Percentiles rank a stretch among this genome's conserved stretches.
Conservation (phyloP, 2,113 vertebrate genomes). For the Sinocyclocheilus grahami region DNA sequence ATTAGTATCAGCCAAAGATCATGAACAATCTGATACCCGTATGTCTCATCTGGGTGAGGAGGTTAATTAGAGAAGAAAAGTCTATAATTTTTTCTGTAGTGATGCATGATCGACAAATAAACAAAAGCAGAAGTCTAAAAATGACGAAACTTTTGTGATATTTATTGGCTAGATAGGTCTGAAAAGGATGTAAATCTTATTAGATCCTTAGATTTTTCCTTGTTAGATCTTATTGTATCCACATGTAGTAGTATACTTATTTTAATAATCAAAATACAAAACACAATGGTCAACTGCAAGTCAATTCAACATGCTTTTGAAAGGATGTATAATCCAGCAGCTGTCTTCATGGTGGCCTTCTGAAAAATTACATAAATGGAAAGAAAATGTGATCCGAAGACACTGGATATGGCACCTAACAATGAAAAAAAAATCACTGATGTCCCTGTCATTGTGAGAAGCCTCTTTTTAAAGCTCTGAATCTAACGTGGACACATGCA, state of each 20-base stretch:
- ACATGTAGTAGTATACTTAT: not conserved
- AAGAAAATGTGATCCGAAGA: constrained; percentile 9
- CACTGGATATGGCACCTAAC: constrained; percentile 46
- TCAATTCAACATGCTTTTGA: constrained; percentile 22
- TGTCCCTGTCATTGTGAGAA: constrained; percentile 45
- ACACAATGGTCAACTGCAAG: constrained; percentile 27
- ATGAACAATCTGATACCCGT: constrained; percentile 46
- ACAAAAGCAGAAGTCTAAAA: not conserved
- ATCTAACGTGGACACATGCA: constrained; percentile 30
- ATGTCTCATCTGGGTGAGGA: constrained; percentile 15
- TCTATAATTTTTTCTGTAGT: constrained; percentile 29
- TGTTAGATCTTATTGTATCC: not conserved
- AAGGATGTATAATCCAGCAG: constrained; percentile 30
- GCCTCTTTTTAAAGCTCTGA: constrained; percentile 34
- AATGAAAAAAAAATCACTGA: constrained; percentile 33
- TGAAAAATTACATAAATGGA: constrained; percentile 45
- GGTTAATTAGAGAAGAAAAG: constrained; percentile 50
- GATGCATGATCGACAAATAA: constrained; percentile 6
- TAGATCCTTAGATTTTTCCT: not conserved
- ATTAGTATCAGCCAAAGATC: constrained; percentile 50
- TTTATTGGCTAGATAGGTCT: not conserved
- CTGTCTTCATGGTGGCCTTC: constrained; percentile 1
- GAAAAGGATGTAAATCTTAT: not conserved
- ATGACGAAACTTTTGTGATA: not conserved
- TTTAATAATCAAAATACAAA: constrained; percentile 12